A percentile compares a stretch with the other conserved stretches of the same genome.
Conservation (phyloP, 1,140 invertebrate species). For the Drosophila novamexicana region DNA sequence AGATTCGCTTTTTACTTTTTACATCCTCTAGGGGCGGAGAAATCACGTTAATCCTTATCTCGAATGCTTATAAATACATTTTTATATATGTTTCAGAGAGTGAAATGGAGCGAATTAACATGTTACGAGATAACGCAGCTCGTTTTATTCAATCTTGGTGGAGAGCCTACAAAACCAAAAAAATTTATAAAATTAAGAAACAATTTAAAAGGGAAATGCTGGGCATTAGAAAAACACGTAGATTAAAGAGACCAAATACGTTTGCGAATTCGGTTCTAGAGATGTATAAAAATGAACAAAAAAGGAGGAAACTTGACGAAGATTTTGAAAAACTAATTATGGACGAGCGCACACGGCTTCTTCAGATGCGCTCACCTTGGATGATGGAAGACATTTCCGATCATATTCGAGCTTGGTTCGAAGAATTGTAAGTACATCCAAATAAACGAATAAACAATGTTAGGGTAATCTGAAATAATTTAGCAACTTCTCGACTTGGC, state of each 20-base stretch:
- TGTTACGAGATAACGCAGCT: slow-evolving; percentile 69
- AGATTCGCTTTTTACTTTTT: background rate
- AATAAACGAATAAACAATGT: background rate
- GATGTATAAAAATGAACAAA: slow-evolving; percentile 84
- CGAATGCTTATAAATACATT: no score
- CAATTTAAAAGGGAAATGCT: slow-evolving; percentile 82
- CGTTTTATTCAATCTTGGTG: slow-evolving; percentile 85
- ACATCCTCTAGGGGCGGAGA: no score
- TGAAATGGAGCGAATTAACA: slow-evolving; percentile 10
- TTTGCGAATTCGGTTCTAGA: slow-evolving; percentile 65
- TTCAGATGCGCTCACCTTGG: slow-evolving; percentile 86
- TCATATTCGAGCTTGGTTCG: slow-evolving; percentile 89
- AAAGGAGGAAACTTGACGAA: slow-evolving; percentile 77
- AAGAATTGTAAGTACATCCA: slow-evolving; percentile 85
- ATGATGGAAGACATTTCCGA: slow-evolving; percentile 89
- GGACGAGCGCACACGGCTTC: slow-evolving; percentile 86
- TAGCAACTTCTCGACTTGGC: no score
- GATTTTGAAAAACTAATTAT: slow-evolving; percentile 85
- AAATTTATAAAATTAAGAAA: slow-evolving; percentile 72
- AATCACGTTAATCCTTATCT: no score
- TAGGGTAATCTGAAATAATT: no score
- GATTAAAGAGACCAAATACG: slow-evolving; percentile 47
- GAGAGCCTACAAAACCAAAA: slow-evolving; percentile 82
- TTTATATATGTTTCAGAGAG: slow-evolving; percentile 13
- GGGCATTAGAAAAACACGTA: slow-evolving; percentile 83